Conservation (phyloP, 2,113 vertebrate species). For the Tragelaphus strepsiceros region DNA sequence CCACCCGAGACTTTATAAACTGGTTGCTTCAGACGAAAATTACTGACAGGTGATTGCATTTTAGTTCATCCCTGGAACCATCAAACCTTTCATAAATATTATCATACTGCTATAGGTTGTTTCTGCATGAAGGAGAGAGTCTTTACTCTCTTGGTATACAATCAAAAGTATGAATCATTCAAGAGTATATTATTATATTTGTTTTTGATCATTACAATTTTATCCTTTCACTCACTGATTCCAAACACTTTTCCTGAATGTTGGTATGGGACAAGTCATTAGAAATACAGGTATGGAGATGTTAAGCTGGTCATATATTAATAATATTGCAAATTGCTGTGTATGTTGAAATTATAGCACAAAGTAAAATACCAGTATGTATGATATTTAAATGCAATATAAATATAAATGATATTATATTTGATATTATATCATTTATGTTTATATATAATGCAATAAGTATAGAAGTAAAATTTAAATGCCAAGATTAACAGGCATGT, state of each 20-base stretch:
- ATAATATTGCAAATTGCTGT: not conserved
- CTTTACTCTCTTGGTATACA: not conserved
- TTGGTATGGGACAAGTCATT: not conserved
- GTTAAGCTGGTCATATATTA: not conserved
- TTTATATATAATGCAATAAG: not conserved
- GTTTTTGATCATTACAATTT: not conserved
- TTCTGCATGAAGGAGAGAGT: not conserved
- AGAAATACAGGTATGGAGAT: not conserved
- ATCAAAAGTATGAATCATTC: not conserved
- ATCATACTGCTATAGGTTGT: not conserved
- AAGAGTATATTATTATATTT: not conserved
- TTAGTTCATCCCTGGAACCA: slow-evolving; percentile 36
- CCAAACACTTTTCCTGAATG: not conserved
- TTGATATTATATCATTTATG: too few relatives aligned
- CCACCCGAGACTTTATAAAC: slow-evolving; percentile 93
- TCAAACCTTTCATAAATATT: not conserved
- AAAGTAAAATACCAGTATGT: not conserved
- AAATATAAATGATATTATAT: too few relatives aligned
- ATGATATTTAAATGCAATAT: not conserved
- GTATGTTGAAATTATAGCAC: slow-evolving; percentile 28
- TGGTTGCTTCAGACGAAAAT: slow-evolving; percentile 95
- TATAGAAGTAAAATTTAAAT: not conserved
- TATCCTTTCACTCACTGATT: not conserved
- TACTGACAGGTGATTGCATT: slow-evolving; percentile 82
- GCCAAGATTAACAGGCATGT: not conserved